Percentiles rank a stretch among this genome's conserved stretches.
These are phyloP conservation scores for Leptothorax acervorum DNA, from an alignment of 2,888 invertebrate species.

Conservation along the genomic window DNA sequence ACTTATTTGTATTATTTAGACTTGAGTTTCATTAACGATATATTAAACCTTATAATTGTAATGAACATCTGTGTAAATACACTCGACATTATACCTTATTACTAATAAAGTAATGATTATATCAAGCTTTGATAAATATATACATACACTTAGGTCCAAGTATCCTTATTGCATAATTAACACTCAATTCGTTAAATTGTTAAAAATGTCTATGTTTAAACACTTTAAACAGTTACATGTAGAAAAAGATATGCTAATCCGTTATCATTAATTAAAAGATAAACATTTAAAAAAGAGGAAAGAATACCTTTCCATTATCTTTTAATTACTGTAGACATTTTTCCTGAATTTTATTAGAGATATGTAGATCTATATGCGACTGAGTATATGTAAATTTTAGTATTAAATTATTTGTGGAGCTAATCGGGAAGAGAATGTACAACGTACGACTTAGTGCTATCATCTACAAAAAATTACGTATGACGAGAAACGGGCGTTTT, in stretches of 20 bases:
- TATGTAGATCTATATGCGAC: constrained; percentile 34
- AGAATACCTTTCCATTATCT: neutral
- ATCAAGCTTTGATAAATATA: constrained; percentile 13
- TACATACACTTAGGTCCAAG: constrained; percentile 4
- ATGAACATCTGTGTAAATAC: constrained; percentile 1
- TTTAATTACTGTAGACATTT: neutral
- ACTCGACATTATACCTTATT: neutral
- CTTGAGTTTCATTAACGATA: constrained; percentile 10
- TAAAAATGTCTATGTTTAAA: constrained; percentile 20
- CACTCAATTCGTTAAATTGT: constrained; percentile 24
- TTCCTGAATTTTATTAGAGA: constrained; percentile 11
- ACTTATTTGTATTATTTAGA: constrained; percentile 36
- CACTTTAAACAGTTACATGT: constrained; percentile 11
- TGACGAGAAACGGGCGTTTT: neutral
- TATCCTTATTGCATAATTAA: constrained; percentile 24
- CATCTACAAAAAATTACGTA: neutral
- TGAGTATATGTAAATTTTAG: neutral
- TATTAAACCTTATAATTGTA: constrained; percentile 12
- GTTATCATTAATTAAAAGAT: constrained; percentile 24
- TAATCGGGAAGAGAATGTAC: constrained; percentile 7
- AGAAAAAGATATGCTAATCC: constrained; percentile 39
- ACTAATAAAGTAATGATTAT: constrained; percentile 30
- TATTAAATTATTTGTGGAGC: neutral
- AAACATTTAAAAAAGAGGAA: constrained; percentile 12
- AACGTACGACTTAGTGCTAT: neutral